Evolutionary conservation across 2,888 invertebrate species (phyloP).

Genomic region (Lingula anatina): DNA sequence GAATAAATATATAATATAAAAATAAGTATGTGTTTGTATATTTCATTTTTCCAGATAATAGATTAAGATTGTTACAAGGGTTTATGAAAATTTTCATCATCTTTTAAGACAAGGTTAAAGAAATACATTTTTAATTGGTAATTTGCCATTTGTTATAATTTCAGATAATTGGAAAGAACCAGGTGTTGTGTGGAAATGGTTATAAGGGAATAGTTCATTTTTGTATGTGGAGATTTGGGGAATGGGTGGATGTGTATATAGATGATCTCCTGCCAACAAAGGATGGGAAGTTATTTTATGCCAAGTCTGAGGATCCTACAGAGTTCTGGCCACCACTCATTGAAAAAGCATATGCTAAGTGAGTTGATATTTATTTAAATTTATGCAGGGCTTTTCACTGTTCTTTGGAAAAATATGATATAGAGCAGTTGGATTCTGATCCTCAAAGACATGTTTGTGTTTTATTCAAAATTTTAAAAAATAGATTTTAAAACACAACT

Average conservation of each 20-base stretch:
- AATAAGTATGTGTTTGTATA: no score
- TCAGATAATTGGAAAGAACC: slow-evolving; percentile 43
- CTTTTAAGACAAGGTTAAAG: no score
- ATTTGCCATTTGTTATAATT: no score
- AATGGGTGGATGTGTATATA: slow-evolving; percentile 51
- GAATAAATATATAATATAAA: no score
- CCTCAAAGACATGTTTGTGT: no score
- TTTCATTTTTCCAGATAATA: no score
- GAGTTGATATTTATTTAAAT: slow-evolving; percentile 12
- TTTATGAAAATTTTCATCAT: no score
- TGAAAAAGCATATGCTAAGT: slow-evolving; percentile 55
- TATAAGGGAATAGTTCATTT: slow-evolving; percentile 51
- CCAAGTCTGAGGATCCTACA: slow-evolving; percentile 42
- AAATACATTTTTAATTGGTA: no score
- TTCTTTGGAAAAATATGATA: no score
- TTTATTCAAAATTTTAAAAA: not conserved
- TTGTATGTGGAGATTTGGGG: slow-evolving; percentile 53
- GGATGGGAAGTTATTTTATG: slow-evolving; percentile 49
- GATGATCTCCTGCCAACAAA: slow-evolving; percentile 52
- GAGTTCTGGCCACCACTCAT: slow-evolving; percentile 55
- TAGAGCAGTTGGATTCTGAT: no score
- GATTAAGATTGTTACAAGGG: no score
- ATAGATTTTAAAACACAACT: no score
- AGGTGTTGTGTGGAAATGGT: slow-evolving; percentile 40
- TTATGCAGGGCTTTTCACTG: not conserved